Evolutionary conservation across 2,888 invertebrate genomes (phyloP), one percentile per base, ranked within the genome.

Genomic region (Leptinotarsa rubiginosa): DNA sequence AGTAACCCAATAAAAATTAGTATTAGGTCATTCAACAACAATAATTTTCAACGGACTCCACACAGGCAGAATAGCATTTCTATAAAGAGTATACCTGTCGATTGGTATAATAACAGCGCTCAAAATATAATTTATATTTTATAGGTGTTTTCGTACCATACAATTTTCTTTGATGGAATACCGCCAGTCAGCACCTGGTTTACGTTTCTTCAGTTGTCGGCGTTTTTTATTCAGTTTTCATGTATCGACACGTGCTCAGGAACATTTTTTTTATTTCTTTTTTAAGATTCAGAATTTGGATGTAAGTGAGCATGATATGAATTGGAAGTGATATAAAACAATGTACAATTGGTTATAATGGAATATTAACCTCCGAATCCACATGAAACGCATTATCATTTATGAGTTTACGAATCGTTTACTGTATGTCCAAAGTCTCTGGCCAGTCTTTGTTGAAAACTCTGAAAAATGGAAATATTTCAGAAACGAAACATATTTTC

Each of bases 71-170:
- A 56, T 22, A 56, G 22, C 13, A 12, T 56, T 56, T 22, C 22
- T 62, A n/a, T 31, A 22, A n/a, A 3, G 10, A 50, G 20, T 41
- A n/a, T 25, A 50, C 41, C 31, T 16, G 22, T 50, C 31, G 52
- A 41, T 13, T 18, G 15, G 18, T 54, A 31, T 54, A 41, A 68
- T 54, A 18, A 68, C 68, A 68, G 41, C 12, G 47, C 22, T 68
- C 13, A 41, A 68, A 68, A 47, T 12, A 54, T 54, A 68, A 68
- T 68, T 68, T 68, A 54, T 68, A 68, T 68, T 54, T 68, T 68
- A 68, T 68, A 68, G 67, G 67, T 68, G 68, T 68, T 54, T 68
- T 54, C 54, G 0, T 54, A 31, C 41, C 54, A 68, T 68, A 68
- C 41, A 68, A 54, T 68, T 68, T 68, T 18, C 68, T 68, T 68